phyloP scores from a whole-genome alignment of 2,113 vertebrate species.

The Aphyosemion australe region DNA sequence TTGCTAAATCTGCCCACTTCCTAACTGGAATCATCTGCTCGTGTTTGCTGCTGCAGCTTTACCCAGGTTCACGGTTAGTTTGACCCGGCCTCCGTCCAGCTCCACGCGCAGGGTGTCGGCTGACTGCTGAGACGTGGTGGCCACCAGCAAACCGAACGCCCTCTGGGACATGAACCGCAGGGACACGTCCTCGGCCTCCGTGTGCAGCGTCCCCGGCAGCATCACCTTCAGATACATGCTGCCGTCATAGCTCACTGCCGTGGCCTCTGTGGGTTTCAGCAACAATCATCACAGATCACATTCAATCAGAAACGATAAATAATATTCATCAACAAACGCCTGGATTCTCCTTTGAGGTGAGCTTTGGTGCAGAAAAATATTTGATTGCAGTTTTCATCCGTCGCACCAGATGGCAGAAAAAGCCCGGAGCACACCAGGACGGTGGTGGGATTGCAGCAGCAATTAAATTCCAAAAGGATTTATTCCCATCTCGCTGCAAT shows the following conservation, averaged over 20 bases:
- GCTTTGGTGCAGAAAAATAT: slow-evolving; percentile 29
- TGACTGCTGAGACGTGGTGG: slow-evolving; percentile 93
- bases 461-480: slow-evolving; percentile 62
- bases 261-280: slow-evolving; percentile 82
- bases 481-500: slow-evolving; percentile 49
- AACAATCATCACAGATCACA: background rate
- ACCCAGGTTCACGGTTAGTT: slow-evolving; percentile 96
- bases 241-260: slow-evolving; percentile 92
- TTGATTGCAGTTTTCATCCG: slow-evolving; percentile 69
- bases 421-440: slow-evolving; percentile 49
- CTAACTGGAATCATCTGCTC: slow-evolving; percentile 40
- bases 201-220: slow-evolving; percentile 87
- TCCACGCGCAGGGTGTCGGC: slow-evolving; percentile 93
- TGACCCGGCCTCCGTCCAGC: slow-evolving; percentile 91
- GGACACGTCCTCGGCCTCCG: slow-evolving; percentile 92
- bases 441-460: slow-evolving; percentile 23
- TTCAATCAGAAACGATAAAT: slow-evolving; percentile 31
- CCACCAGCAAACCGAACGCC: slow-evolving; percentile 92
- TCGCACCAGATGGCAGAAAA: slow-evolving; percentile 77
- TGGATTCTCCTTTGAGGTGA: slow-evolving; percentile 13
- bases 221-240: slow-evolving; percentile 95
- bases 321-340: slow-evolving; percentile 15
- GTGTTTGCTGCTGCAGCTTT: slow-evolving; percentile 63
- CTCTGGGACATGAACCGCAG: slow-evolving; percentile 94
- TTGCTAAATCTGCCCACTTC: slow-evolving; percentile 28